Percentiles rank a stretch among this genome's conserved stretches.
Evolutionary conservation across 2,797 vertebrate genomes (phyloP).

Genomic region (Myotis findleyi): DNA sequence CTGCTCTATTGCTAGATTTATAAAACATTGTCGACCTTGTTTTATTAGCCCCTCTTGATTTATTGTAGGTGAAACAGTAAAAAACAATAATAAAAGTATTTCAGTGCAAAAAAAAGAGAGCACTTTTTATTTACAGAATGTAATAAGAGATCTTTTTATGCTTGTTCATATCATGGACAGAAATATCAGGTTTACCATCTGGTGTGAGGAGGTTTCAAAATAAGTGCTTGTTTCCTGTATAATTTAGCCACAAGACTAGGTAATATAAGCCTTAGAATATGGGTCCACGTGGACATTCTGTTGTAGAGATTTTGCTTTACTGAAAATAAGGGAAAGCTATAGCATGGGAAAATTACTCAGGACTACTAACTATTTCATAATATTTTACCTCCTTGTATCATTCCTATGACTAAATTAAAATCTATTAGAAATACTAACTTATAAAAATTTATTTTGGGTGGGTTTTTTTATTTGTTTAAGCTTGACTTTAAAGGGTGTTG

Average conservation of each 20-base stretch:
- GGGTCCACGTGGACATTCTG: background rate
- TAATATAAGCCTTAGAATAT: background rate
- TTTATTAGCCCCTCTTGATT: constrained; percentile 26
- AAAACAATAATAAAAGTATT: background rate
- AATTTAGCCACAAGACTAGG: constrained; percentile 26
- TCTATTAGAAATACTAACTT: background rate
- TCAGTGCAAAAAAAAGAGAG: background rate
- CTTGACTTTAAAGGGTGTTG: too few relatives aligned
- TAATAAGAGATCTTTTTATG: constrained; percentile 1
- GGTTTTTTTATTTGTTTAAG: too few relatives aligned
- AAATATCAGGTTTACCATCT: constrained; percentile 11
- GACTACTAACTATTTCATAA: background rate
- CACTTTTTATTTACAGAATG: constrained; percentile 36
- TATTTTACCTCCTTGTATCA: background rate
- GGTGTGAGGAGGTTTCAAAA: constrained; percentile 33
- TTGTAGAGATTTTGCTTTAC: background rate
- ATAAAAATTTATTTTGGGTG: background rate
- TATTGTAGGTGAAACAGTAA: background rate
- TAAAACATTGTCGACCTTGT: background rate
- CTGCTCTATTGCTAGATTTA: background rate
- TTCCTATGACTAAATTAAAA: constrained; percentile 23
- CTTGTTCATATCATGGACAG: constrained; percentile 28
- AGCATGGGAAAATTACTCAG: background rate
- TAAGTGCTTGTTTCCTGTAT: background rate
- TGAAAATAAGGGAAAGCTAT: background rate